A percentile compares a stretch with the other conserved stretches of the same genome.
phyloP scores from a whole-genome alignment of 30 jellyfish, hydroid and myxozoan species.

The Aurelia sp. region DNA sequence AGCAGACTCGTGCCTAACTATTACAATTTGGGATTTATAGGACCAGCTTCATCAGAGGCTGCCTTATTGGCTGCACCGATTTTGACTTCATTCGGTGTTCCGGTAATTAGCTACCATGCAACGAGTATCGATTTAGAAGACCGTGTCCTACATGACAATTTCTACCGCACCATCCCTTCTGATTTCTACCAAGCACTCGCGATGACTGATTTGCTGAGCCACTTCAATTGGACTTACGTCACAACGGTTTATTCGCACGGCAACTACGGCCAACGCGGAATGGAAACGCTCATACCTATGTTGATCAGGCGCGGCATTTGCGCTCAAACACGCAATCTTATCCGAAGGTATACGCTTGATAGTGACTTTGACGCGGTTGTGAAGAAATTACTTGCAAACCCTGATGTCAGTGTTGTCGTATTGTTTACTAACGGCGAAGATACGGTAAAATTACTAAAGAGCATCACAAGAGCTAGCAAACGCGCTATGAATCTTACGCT shows the following conservation, averaged over 20 bases:
- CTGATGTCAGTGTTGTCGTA: constrained; percentile 38
- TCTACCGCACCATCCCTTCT: constrained; percentile 85
- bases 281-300: constrained; percentile 11
- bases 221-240: constrained; percentile 54
- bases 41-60: constrained; percentile 68
- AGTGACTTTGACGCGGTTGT: constrained; percentile 9
- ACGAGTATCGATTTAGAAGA: constrained; percentile 57
- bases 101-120: constrained; percentile 66
- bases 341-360: constrained; percentile 2
- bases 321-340: constrained; percentile 21
- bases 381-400: constrained; percentile 11
- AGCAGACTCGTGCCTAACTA: neutral
- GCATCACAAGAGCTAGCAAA: constrained; percentile 14
- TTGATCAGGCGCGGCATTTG: constrained; percentile 34
- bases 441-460: constrained; percentile 27
- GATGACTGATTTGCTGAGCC: constrained; percentile 31
- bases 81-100: constrained; percentile 25
- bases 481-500: constrained; percentile 14
- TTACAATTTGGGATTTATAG: constrained; percentile 12
- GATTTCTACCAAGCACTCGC: constrained; percentile 54
- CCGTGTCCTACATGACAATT: constrained; percentile 40
- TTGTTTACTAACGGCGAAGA: constrained; percentile 52
- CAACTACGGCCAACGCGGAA: constrained; percentile 45
- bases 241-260: constrained; percentile 47
- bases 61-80: constrained; percentile 53